phyloP scores from a whole-genome alignment of 2,113 vertebrate species.

The Pterocles gutturalis region DNA sequence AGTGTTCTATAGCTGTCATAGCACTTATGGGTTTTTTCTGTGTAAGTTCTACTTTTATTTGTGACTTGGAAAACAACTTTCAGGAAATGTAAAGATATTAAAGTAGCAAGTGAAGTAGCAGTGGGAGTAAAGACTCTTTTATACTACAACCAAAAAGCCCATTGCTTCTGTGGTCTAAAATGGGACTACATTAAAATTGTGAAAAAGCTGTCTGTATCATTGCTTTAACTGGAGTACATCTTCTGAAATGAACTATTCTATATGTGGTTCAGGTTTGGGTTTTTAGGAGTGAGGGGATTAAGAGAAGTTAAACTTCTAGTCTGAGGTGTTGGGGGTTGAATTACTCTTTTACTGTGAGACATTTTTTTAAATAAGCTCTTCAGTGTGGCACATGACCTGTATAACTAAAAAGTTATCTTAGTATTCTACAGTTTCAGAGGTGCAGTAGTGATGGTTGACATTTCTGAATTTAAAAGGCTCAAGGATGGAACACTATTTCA shows the following conservation, averaged over 20 bases:
- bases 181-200: background rate
- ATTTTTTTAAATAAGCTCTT: background rate
- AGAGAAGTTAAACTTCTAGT: background rate
- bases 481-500: background rate
- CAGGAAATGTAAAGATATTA: background rate
- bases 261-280: background rate
- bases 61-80: background rate
- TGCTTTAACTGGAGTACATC: background rate
- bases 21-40: background rate
- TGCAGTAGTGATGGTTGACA: background rate
- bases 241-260: background rate
- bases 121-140: background rate
- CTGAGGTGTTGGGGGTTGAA: background rate
- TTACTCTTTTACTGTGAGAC: background rate
- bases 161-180: background rate
- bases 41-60: background rate
- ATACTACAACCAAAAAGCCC: background rate
- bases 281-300: background rate
- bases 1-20: background rate
- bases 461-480: background rate
- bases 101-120: background rate
- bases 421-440: background rate
- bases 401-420: background rate
- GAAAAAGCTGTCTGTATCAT: background rate
- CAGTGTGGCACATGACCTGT: background rate